A percentile compares a stretch with the other conserved stretches of the same genome.
These are phyloP conservation scores for Tauraco hartlaubi DNA, from an alignment of 2,797 vertebrate species.

Conservation along the genomic window DNA sequence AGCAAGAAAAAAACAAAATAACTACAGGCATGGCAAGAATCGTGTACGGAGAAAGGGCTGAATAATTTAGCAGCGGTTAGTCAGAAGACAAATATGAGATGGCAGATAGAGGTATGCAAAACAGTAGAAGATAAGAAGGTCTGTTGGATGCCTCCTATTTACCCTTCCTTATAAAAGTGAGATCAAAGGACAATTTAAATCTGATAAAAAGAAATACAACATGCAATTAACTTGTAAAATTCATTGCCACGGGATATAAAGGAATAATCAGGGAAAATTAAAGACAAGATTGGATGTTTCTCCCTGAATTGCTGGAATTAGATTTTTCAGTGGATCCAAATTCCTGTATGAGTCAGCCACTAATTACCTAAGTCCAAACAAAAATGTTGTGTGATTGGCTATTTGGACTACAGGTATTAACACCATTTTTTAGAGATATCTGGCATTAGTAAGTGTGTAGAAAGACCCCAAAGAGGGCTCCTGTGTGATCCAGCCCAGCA, in stretches of 20 bases:
- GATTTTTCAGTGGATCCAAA: neutral
- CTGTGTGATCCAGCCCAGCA: neutral
- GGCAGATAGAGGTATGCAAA: slow-evolving; percentile 27
- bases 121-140: neutral
- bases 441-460: neutral
- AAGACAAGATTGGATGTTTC: neutral
- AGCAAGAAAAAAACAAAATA: neutral
- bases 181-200: slow-evolving; percentile 47
- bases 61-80: slow-evolving; percentile 43
- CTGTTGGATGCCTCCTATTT: slow-evolving; percentile 36
- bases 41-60: neutral
- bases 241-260: neutral
- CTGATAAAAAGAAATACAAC: slow-evolving; percentile 1
- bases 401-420: neutral
- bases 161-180: slow-evolving; percentile 1
- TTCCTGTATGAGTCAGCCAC: neutral
- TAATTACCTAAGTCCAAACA: neutral
- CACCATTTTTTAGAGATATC: neutral
- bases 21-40: neutral
- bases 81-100: slow-evolving; percentile 25
- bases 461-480: neutral
- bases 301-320: neutral
- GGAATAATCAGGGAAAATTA: neutral
- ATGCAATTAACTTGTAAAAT: slow-evolving; percentile 14
- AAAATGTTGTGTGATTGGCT: neutral